Evolutionary conservation across 1,140 invertebrate genomes (phyloP), one percentile per base, ranked within the genome.

Genomic region (Brevipalpus yothersi): DNA sequence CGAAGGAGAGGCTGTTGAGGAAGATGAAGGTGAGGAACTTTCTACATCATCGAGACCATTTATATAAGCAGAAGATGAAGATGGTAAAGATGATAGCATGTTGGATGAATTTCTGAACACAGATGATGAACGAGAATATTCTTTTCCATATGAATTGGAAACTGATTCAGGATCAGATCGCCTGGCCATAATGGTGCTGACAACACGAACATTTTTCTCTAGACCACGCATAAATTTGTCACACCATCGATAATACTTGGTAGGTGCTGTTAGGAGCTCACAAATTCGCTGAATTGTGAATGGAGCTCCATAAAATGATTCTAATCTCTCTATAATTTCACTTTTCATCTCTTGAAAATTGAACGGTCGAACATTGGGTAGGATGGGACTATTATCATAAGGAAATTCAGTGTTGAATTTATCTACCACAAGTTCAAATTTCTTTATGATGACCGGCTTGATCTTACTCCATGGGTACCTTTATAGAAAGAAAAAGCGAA

Each of bases 271-370:
- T 0, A 97, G 73, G 4, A 97, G 73, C 72, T 97, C 93, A 72
- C 89, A 93, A 51, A 97, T 80, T 61, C 92, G 77, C 71, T 96
- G 92, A 56, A 96, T 83, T 12, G 93, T 96, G 67, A 97, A 97
- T 0, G 92, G 93, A 2, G 90, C 88, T 71, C 72, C 70, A 60
- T 66, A 67, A 65, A 76, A 76, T 2, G 79, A 79, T 64, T 93
- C 87, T 0, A 93, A 70, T 40, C 83, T 78, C 66, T 90, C 83
- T 31, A 93, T 70, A 17, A 93, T 77, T 65, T 81, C 82, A 56
- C 79, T 80, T 68, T 86, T 87, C 81, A 91, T 85, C 5, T 78
- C 80, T 65, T 90, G 86, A 70, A 85, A 92, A 67, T 87, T 86
- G 64, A 91, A 91, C 13, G 83, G 78, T 66, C 91, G 86, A 31